Conservation (phyloP, 2,888 invertebrate species). For the Lampropteryx suffumata region DNA sequence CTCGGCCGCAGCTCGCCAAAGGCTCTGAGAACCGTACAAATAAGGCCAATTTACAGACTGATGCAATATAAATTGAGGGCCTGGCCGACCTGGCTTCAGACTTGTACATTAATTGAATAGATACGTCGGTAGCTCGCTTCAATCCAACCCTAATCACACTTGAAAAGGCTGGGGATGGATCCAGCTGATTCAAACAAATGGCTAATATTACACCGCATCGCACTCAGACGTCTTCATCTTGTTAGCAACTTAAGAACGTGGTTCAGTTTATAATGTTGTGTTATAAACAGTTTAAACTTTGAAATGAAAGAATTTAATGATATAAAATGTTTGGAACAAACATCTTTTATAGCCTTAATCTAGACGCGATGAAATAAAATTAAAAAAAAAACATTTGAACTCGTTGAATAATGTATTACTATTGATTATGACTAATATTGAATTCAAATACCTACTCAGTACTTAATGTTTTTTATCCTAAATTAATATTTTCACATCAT, state of each 20-base stretch:
- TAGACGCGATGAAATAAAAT: too few species aligned
- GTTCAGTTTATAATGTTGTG: neutral
- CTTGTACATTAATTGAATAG: constrained; percentile 78
- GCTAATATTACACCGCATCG: constrained; percentile 71
- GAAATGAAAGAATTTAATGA: too few species aligned
- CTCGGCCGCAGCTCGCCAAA: constrained; percentile 44
- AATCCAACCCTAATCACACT: constrained; percentile 76
- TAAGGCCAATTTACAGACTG: constrained; percentile 66
- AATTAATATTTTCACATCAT: neutral
- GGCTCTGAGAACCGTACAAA: constrained; percentile 55
- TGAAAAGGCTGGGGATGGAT: constrained; percentile 70
- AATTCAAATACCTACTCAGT: too few species aligned
- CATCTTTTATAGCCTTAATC: too few species aligned
- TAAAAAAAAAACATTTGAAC: too few species aligned
- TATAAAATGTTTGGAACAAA: too few species aligned
- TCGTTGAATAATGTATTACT: too few species aligned
- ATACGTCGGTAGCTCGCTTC: constrained; percentile 75
- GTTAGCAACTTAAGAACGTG: constrained; percentile 39
- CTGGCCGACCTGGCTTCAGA: constrained; percentile 60
- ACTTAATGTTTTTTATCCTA: too few species aligned
- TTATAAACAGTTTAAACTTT: neutral
- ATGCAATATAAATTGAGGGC: constrained; percentile 70
- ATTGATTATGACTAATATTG: too few species aligned
- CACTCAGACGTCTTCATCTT: constrained; percentile 63
- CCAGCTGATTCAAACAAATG: constrained; percentile 56